phyloP scores from a whole-genome alignment of 2,113 vertebrate genomes.

The Synodontis membranacea region DNA sequence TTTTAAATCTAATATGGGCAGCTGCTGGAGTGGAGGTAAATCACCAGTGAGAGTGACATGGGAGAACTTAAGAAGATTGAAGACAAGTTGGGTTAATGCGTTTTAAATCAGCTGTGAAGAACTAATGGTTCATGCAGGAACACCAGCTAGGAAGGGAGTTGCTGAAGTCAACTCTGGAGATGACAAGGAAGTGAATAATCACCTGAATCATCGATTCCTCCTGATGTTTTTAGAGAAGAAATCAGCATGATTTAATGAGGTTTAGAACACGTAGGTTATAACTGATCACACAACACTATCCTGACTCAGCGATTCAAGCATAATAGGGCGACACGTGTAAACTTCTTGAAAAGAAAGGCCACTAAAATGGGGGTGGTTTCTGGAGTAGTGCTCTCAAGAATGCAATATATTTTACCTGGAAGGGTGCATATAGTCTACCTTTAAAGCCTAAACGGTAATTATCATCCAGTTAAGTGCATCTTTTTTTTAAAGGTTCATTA shows the following conservation, averaged over 20 bases:
- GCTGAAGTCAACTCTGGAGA: neutral
- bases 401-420: neutral
- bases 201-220: neutral
- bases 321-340: neutral
- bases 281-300: neutral
- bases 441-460: neutral
- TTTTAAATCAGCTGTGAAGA: slow-evolving; percentile 14
- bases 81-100: slow-evolving; percentile 11
- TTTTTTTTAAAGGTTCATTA: neutral
- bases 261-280: neutral
- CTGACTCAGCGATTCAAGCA: neutral
- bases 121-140: slow-evolving; percentile 19
- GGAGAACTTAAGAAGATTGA: slow-evolving; percentile 26
- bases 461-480: neutral
- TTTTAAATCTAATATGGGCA: slow-evolving; percentile 18
- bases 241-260: neutral
- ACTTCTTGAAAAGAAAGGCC: neutral
- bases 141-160: neutral
- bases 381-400: no score
- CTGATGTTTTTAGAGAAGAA: neutral
- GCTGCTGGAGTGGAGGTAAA: slow-evolving; percentile 26
- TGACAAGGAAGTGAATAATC: neutral
- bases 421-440: neutral
- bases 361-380: neutral
- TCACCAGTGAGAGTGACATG: slow-evolving; percentile 23